Base-by-base conservation (phyloP, 30 jellyfish, hydroid and myxozoan species). In the Aurelia aurita region DNA sequence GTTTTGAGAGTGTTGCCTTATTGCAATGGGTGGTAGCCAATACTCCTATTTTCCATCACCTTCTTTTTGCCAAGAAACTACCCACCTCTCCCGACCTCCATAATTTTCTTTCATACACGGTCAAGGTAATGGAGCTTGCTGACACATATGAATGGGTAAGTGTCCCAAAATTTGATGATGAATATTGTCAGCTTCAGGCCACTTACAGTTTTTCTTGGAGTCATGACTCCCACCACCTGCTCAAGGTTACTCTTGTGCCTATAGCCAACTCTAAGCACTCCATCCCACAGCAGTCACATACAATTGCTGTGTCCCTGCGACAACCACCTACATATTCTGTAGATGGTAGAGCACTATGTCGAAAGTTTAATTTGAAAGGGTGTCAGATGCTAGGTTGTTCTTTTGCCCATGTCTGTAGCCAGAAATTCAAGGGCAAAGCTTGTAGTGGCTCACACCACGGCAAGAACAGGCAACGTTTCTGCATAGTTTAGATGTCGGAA, bases 171-270 rank as follows among this genome's bases (percentile, higher is more conserved):
- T 60, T 8, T 26, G 73, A 60, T 60, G 23, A 60, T 60, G 23
- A 60, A 60, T 60, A 60, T 60, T 21, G 73, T 26, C 29, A n/a
- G n/a, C 35, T 60, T n/a, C 73, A 60, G 73, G 35, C 29, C n/a
- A n/a, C n/a, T n/a, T n/a, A n/a, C n/a, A n/a, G n/a, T n/a, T n/a
- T n/a, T n/a, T 21, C 73, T 8, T 60, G 73, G 73, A 26, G 35
- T 11, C 11, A 21, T 20, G 73, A 60, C 35, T n/a, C 29, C 22
- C 29, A 26, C n/a, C 73, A 60, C 23, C 23, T 60, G 35, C 73
- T 8, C 35, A 21, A 60, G 23, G 23, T 60, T 11, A 60, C n/a
- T 13, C 73, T 60, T 60, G 29, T 20, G 13, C 23, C 12, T 11
- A 20, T 21, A 8, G 12, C 35, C 14, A 21, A 26, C 22, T 60